Evolutionary conservation across 2,888 invertebrate species (phyloP), one percentile per base, ranked within the genome.

Genomic region (Entomobrya multifasciata): DNA sequence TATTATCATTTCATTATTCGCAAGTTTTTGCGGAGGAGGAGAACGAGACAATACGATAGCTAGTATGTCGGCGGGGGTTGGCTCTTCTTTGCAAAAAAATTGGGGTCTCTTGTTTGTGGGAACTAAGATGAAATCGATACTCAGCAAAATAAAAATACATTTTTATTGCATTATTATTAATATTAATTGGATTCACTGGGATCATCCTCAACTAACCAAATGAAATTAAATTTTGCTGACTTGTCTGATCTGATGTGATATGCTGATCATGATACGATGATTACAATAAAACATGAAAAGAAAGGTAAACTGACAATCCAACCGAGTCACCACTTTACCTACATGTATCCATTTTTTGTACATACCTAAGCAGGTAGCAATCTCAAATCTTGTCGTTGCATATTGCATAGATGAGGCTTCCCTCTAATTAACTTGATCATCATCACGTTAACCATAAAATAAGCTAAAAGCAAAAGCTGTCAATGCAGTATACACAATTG

Each of bases 111-210:
- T n/a, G n/a, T n/a, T n/a, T n/a, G n/a, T n/a, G n/a, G n/a, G n/a
- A n/a, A n/a, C n/a, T n/a, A n/a, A n/a, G n/a, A n/a, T 57, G 70
- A 81, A 70, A 81, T 81, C 70, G 30, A 70, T 70, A 70, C 25
- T n/a, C 11, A 10, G 30, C 13, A 62, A n/a, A n/a, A n/a, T 62
- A 30, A 65, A 36, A 10, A 65, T 15, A 52, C 52, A 52, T 30
- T 2, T 30, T 44, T 44, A 44, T 44, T 67, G 5, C 20, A 41
- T 17, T 57, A n/a, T n/a, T n/a, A 57, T 22, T 27, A 30, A 17
- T 36, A 65, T 65, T 65, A 65, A 62, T 62, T 36, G 36, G 36
- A 36, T 36, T 65, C 10, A 6, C 65, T 65, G 5, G 15, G 10
- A 15, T 3, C 11, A 47, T 52, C 52, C 8, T 8, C 47, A 47